phyloP scores from a whole-genome alignment of 2,797 vertebrate genomes.

The Sebastes goodei region DNA sequence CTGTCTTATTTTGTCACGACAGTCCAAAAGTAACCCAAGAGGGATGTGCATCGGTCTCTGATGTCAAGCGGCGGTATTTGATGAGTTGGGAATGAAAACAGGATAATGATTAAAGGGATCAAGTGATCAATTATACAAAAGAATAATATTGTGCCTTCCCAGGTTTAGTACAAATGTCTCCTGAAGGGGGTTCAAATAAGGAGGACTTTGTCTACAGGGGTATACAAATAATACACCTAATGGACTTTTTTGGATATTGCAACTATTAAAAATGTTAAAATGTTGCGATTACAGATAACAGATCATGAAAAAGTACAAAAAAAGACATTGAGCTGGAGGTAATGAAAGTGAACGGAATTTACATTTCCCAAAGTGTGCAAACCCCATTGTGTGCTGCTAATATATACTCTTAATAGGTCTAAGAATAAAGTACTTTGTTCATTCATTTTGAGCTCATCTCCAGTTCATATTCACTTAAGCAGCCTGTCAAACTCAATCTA shows the following conservation, averaged over 20 bases:
- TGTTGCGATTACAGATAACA: neutral
- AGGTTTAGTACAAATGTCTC: neutral
- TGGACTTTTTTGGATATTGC: neutral
- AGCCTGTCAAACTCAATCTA: constrained; percentile 64
- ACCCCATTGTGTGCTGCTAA: neutral
- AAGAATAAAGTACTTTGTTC: neutral
- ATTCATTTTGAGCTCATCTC: constrained; percentile 35
- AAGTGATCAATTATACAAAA: neutral
- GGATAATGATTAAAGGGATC: neutral
- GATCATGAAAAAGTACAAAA: neutral
- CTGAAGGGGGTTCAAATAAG: neutral
- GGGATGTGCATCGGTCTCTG: too few relatives aligned
- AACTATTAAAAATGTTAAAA: neutral
- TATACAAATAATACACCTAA: neutral
- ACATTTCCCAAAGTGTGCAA: neutral
- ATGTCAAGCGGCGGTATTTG: too few relatives aligned
- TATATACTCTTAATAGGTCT: neutral
- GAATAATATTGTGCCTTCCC: neutral
- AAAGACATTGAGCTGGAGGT: neutral
- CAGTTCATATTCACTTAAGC: constrained; percentile 55
- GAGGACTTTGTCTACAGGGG: neutral
- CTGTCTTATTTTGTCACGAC: too few relatives aligned
- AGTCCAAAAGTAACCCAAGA: too few relatives aligned
- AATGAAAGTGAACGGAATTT: neutral
- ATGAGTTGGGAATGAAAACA: neutral